Base-by-base conservation (phyloP, 2,797 vertebrate species). In the Sebastes taczanowskii region DNA sequence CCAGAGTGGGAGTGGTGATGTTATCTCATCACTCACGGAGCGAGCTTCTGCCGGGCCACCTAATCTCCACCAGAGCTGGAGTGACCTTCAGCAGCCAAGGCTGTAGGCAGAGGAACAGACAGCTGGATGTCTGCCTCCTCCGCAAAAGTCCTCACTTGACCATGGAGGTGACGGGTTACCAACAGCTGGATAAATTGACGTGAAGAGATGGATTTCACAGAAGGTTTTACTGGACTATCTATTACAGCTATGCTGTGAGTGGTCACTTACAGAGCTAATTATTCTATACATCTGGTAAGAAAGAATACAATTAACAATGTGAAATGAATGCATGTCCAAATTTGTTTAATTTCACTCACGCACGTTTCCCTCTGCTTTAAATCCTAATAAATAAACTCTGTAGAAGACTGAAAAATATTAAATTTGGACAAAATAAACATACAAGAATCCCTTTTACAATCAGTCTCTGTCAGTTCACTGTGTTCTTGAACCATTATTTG, bases 21-120 rank as follows among this genome's bases (percentile, higher is more conserved):
- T 89, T 93, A 93, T 92, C 91, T 91, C 61, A 88, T 88, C 80
- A 73, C 52, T 61, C 53, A 74, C 38, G 74, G 60, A 70, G 38
- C 4, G 65, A 83, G 59, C 52, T 68, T 71, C 72, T 58, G 38
- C 65, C 72, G 46, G 77, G 81, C 52, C 77, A 84, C 27, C 32
- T 83, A 81, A 88, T 93, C 87, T 88, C 83, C 66, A 5, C 42
- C 16, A 52, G 67, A 42, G 76, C 73, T 30, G 2, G 10, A 49
- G 67, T 65, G 79, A 88, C 87, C 80, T 90, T 91, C 81, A 77
- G 49, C 61, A 71, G 69, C 75, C 80, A 83, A 86, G 86, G 81
- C 71, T 74, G 78, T 34, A 63, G 76, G 65, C 63, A 55, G 52
- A 22, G n/a, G 32, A 74, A 63, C 67, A 30, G 75, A 85, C 79